Evolutionary conservation across 92 coral and sea anemone species (phyloP).

Genomic region (Bergia puertoricense): DNA sequence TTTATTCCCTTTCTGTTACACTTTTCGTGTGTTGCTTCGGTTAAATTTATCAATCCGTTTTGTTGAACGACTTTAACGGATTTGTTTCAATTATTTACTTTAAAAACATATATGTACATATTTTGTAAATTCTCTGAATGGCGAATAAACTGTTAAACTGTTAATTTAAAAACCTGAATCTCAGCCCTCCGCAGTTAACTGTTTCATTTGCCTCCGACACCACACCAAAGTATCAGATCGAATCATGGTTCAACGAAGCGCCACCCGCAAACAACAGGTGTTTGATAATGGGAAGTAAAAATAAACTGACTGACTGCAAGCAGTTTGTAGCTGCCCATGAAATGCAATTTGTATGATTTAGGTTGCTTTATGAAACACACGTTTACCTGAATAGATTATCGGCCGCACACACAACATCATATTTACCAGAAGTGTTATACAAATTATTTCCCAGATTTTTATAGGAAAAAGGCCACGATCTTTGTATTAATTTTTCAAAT

Average conservation of each 20-base stretch:
- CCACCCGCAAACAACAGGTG: constrained; percentile 33
- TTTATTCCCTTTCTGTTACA: no score
- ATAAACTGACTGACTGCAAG: background rate
- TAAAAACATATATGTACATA: no score
- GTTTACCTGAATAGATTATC: background rate
- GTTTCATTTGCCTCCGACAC: background rate
- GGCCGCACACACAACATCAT: background rate
- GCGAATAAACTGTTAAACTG: no score
- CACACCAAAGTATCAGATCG: background rate
- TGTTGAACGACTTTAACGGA: no score
- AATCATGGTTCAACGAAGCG: background rate
- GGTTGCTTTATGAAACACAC: no score
- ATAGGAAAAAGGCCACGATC: background rate
- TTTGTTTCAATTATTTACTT: no score
- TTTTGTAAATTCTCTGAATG: no score
- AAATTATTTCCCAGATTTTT: no score
- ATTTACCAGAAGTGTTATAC: background rate
- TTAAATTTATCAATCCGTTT: no score
- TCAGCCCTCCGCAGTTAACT: background rate
- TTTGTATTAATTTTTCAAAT: no score
- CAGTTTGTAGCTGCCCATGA: background rate
- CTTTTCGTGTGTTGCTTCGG: no score
- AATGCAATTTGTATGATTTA: background rate
- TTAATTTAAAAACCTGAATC: background rate
- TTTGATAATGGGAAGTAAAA: background rate